phyloP scores from a whole-genome alignment of 2,888 invertebrate genomes.

The Drosophila picticornis region DNA sequence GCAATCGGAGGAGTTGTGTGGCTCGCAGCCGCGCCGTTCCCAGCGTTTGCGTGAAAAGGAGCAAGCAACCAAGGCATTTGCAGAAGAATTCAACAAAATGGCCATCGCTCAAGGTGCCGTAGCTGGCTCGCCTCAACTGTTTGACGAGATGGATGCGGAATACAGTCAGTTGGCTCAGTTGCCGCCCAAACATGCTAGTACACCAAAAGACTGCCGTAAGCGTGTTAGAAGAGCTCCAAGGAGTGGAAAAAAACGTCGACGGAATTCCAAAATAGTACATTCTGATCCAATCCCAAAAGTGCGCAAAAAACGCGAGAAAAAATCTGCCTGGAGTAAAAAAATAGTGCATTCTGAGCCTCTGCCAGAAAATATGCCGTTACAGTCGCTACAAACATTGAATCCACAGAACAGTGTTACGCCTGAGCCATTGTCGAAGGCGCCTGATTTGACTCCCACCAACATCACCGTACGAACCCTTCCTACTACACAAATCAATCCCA shows the following conservation, averaged over 20 bases:
- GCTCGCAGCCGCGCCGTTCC: constrained; percentile 49
- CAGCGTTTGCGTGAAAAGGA: constrained; percentile 50
- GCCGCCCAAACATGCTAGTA: neutral
- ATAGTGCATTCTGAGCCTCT: neutral
- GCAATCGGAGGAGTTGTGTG: constrained; percentile 37
- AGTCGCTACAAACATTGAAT: neutral
- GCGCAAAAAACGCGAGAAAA: neutral
- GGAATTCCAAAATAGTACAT: neutral
- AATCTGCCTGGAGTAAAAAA: neutral
- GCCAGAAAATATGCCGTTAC: neutral
- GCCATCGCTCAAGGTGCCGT: neutral
- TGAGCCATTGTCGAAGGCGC: neutral
- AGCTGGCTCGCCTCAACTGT: constrained; percentile 49
- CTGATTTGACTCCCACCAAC: neutral
- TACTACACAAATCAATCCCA: neutral
- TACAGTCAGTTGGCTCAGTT: constrained; percentile 39
- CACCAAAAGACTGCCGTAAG: neutral
- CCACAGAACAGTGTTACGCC: neutral
- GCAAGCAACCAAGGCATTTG: neutral
- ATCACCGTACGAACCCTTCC: neutral
- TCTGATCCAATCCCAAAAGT: neutral
- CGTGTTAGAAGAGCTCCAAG: neutral
- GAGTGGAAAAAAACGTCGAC: neutral
- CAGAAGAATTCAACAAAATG: neutral
- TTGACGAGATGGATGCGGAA: constrained; percentile 49